These are phyloP conservation scores for Drosophila tristis DNA, from an alignment of 1,140 invertebrate genomes.

Conservation along the genomic window DNA sequence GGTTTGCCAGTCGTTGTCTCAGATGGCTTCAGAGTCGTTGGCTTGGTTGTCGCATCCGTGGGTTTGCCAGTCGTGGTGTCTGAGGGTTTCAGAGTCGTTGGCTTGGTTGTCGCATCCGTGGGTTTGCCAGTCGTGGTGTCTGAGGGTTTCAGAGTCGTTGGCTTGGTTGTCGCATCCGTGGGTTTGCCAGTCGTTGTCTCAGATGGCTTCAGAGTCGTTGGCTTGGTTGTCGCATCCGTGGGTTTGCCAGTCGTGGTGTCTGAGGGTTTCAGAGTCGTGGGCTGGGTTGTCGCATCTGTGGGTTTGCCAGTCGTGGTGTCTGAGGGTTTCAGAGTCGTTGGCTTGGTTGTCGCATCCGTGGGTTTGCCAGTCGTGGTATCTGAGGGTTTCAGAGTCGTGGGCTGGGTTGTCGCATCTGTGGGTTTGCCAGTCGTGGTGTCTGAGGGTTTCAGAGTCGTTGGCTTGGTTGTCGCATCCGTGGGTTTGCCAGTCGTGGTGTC, in stretches of 20 bases:
- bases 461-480: neutral
- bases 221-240: neutral
- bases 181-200: neutral
- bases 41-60: neutral
- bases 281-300: neutral
- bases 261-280: neutral
- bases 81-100: neutral
- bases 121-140: conserved; percentile 5
- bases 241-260: neutral
- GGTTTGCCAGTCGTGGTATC: neutral
- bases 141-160: neutral
- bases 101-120: neutral
- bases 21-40: neutral
- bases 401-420: neutral
- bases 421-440: neutral
- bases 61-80: neutral
- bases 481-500: neutral
- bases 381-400: neutral
- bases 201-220: neutral
- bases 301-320: neutral
- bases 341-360: conserved; percentile 7
- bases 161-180: neutral
- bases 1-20: neutral
- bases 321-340: too few species aligned
- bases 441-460: neutral